These are phyloP conservation scores for Diadema setosum DNA, from an alignment of 35 echinoderm and acorn worm species.

Conservation along the genomic window DNA sequence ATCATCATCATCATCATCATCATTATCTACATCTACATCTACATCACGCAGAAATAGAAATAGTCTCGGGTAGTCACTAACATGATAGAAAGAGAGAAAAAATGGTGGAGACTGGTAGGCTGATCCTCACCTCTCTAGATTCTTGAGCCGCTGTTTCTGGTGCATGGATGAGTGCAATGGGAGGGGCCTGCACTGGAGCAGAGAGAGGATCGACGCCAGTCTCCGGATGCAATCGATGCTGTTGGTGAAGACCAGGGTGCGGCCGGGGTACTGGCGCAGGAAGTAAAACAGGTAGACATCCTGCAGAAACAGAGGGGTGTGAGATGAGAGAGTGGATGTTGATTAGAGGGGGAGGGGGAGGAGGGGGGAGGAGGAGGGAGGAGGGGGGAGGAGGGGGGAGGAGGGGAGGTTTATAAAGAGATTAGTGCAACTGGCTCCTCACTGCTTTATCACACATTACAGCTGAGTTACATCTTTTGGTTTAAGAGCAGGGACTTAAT, in stretches of 20 bases:
- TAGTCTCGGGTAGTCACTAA: no score
- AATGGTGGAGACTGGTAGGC: no score
- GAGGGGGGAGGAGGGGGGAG: no score
- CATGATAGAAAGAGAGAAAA: no score
- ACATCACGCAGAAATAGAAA: background rate
- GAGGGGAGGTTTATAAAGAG: no score
- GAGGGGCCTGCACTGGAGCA: conserved; percentile 60
- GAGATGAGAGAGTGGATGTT: no score
- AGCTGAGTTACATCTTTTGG: no score
- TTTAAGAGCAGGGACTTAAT: no score
- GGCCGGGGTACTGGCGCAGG: conserved; percentile 88
- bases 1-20: background rate
- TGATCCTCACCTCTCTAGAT: conserved; percentile 75
- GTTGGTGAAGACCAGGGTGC: conserved; percentile 90
- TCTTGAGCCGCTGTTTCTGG: conserved; percentile 89
- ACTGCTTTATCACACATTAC: no score
- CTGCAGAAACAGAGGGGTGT: conserved; percentile 5
- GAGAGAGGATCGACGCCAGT: conserved; percentile 66
- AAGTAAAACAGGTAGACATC: conserved; percentile 93
- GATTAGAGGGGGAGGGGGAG: no score
- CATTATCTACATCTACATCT: background rate
- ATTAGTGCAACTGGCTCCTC: no score
- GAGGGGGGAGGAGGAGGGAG: no score
- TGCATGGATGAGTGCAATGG: conserved; percentile 91
- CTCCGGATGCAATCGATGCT: conserved; percentile 93